Percentiles rank a stretch among this genome's conserved stretches.
Conservation (phyloP, 2,888 invertebrate species). For the Epistrophella euchroma region DNA sequence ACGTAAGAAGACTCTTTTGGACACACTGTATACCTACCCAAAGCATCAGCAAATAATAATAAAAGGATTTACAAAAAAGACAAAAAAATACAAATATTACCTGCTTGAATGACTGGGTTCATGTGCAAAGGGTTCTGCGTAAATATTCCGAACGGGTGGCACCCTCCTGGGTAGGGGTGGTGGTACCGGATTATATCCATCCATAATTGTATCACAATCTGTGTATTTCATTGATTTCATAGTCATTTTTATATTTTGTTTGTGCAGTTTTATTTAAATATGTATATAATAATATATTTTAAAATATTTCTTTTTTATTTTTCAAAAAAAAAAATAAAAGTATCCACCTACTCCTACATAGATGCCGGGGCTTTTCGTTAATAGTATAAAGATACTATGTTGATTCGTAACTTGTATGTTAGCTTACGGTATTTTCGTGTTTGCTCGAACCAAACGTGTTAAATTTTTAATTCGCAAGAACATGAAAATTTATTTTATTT, state of each 20-base stretch:
- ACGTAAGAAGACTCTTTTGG: background rate
- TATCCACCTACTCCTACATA: background rate
- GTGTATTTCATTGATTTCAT: slow-evolving; percentile 85
- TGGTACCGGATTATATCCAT: slow-evolving; percentile 84
- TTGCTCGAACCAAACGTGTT: slow-evolving; percentile 64
- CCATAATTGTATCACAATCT: slow-evolving; percentile 85
- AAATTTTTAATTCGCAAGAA: slow-evolving; percentile 68
- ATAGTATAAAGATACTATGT: background rate
- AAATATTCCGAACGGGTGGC: slow-evolving; percentile 84
- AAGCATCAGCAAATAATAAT: slow-evolving; percentile 17
- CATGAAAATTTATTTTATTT: slow-evolving; percentile 38
- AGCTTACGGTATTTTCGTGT: slow-evolving; percentile 53
- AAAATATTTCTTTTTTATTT: slow-evolving; percentile 46
- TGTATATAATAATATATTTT: slow-evolving; percentile 70
- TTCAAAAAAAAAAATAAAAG: slow-evolving; percentile 42
- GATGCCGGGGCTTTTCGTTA: background rate
- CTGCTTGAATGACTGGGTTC: slow-evolving; percentile 84
- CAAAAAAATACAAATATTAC: slow-evolving; percentile 78
- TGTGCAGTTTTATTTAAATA: slow-evolving; percentile 28
- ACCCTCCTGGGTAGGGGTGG: slow-evolving; percentile 84
- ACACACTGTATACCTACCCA: background rate
- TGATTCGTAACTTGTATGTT: slow-evolving; percentile 49
- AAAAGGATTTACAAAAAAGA: slow-evolving; percentile 25
- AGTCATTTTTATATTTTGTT: slow-evolving; percentile 80
- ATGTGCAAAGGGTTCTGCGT: slow-evolving; percentile 84